Base-by-base conservation (phyloP, 2,113 vertebrate genomes). In the Lepus americanus region DNA sequence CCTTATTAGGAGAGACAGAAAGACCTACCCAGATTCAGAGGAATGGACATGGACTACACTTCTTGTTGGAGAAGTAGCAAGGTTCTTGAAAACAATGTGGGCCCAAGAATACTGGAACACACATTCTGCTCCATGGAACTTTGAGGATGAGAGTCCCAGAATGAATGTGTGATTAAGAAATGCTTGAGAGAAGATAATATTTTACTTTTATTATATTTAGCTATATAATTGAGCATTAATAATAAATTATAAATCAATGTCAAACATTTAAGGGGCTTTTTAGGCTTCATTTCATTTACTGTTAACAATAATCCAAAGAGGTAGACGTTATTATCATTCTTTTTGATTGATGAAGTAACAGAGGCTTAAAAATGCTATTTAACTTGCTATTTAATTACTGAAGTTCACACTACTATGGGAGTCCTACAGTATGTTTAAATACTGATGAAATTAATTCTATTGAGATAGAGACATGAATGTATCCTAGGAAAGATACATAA, bases 231-330 rank as follows among this genome's bases (percentile, higher is more conserved):
- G 33, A 74, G 22, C 61, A 85, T 72, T 89, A 77, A 72, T 61
- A 85, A 64, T 81, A 44, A 59, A 79, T 83, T 94, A 86, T 78
- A 81, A 85, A 64, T 93, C 78, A 93, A 74, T 79, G 39, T 95
- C 70, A 96, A 87, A 64, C 39, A 90, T 67, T 87, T 90, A 72
- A 84, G 69, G 55, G n/a, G 12, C 8, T 53, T 83, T 82, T 87
- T 36, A 61, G 49, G 59, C 59, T 94, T 90, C 36, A 95, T 90
- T 89, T 95, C 25, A 79, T 87, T 89, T 82, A 90, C 77, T 76
- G n/a, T 89, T 87, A 63, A 49, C 39, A 87, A 92, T 74, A 87
- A 87, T 83, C 27, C 20, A 83, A 90, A 94, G n/a, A 33, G 31
- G 20, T 95, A 70, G 67, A 66, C 7, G 4, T 67, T 66, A 64